Evolutionary conservation across 2,113 vertebrate genomes (phyloP).

Genomic region (Erythrocercus mccallii): DNA sequence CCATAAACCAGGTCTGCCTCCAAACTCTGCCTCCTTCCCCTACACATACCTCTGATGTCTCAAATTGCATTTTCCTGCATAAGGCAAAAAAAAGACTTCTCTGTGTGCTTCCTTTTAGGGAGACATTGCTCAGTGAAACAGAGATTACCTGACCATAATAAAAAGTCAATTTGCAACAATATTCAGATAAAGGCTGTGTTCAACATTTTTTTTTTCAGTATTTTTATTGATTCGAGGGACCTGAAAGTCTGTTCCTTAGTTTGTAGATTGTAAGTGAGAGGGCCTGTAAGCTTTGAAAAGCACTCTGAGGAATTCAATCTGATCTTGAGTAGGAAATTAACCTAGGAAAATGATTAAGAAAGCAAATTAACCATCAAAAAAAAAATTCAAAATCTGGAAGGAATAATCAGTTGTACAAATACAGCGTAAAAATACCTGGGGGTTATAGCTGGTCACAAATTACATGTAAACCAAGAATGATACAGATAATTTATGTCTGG

Average conservation of each 20-base stretch:
- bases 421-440: neutral
- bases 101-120: neutral
- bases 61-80: neutral
- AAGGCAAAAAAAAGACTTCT: neutral
- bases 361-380: neutral
- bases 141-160: neutral
- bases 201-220: neutral
- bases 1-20: neutral
- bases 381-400: neutral
- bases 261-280: neutral
- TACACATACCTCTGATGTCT: neutral
- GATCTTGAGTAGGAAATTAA: neutral
- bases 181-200: neutral
- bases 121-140: neutral
- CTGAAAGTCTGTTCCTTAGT: neutral
- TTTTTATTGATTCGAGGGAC: neutral
- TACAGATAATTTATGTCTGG: neutral
- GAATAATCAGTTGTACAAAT: neutral
- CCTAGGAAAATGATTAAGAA: neutral
- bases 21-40: neutral
- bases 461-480: neutral
- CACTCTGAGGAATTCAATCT: neutral
- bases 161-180: neutral
- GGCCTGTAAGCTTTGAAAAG: neutral
- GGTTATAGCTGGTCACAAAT: neutral